A percentile compares a stretch with the other conserved stretches of the same genome.
phyloP scores from a whole-genome alignment of 2,888 invertebrate species.

The Conistra vaccinii region DNA sequence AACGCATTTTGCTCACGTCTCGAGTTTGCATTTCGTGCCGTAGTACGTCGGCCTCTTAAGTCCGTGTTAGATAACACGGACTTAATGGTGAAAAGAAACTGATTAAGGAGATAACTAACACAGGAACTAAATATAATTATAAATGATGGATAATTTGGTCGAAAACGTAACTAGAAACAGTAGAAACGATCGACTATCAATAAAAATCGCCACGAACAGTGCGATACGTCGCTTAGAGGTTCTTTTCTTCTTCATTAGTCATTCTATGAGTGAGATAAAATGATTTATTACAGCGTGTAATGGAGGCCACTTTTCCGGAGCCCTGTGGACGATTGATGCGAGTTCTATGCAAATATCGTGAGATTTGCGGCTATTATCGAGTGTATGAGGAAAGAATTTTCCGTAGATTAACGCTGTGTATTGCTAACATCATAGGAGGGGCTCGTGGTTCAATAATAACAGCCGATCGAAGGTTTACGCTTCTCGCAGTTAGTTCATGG shows the following conservation, averaged over 20 bases:
- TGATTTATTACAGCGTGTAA: conserved; percentile 80
- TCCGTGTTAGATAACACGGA: too few species aligned
- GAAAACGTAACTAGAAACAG: neutral
- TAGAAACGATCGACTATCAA: neutral
- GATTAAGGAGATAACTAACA: conserved; percentile 9
- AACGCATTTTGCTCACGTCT: too few species aligned
- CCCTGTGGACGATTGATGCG: conserved; percentile 68
- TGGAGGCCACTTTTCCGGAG: conserved; percentile 69
- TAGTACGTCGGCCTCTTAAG: too few species aligned
- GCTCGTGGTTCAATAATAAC: neutral
- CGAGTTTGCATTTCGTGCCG: too few species aligned
- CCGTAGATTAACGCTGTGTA: conserved; percentile 6
- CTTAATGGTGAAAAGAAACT: conserved; percentile 33
- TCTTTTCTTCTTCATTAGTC: conserved; percentile 83
- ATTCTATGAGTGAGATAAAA: conserved; percentile 84
- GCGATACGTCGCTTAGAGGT: conserved; percentile 66
- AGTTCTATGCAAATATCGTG: conserved; percentile 76
- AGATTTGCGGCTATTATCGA: conserved; percentile 47
- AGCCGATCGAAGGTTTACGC: too few species aligned
- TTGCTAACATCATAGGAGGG: neutral
- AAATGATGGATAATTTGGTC: conserved; percentile 42
- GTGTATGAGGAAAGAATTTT: conserved; percentile 19
- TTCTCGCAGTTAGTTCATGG: too few species aligned
- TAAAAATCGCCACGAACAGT: conserved; percentile 61
- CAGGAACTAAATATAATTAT: conserved; percentile 14